Conservation (phyloP, 2,888 invertebrate genomes). For the Eupithecia centaureata region DNA sequence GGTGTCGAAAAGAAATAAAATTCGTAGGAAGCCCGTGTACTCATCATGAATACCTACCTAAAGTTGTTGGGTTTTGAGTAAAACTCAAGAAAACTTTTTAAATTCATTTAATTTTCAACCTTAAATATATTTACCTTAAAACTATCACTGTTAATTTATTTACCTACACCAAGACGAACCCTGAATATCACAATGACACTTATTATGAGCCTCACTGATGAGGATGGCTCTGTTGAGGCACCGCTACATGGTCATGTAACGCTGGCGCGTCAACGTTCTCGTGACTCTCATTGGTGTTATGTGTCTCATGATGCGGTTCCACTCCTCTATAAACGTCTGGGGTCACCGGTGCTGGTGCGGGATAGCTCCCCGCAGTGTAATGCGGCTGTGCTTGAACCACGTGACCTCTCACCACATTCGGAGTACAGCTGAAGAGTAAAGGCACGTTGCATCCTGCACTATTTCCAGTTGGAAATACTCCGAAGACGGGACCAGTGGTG, state of each 20-base stretch:
- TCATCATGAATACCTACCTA: no score
- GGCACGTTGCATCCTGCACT: constrained; percentile 68
- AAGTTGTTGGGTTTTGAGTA: background rate
- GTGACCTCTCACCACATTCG: constrained; percentile 65
- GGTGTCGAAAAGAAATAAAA: no score
- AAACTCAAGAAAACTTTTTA: background rate
- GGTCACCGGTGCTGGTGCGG: background rate
- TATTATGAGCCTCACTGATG: constrained; percentile 38
- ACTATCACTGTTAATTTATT: constrained; percentile 1
- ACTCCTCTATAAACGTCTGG: constrained; percentile 54
- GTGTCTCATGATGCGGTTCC: constrained; percentile 52
- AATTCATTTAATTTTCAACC: background rate
- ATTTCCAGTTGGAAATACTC: constrained; percentile 70
- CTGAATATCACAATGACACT: constrained; percentile 8
- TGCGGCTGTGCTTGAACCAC: constrained; percentile 54
- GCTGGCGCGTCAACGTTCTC: constrained; percentile 5
- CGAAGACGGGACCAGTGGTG: constrained; percentile 56
- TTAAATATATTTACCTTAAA: background rate
- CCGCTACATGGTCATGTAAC: constrained; percentile 45
- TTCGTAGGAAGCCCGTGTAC: no score
- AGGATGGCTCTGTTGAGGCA: constrained; percentile 48
- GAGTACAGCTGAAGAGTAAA: constrained; percentile 72
- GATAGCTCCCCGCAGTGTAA: constrained; percentile 32
- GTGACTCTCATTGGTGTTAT: constrained; percentile 26
- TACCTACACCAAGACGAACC: background rate